Evolutionary conservation across 2,797 vertebrate species (phyloP), one percentile per base, ranked within the genome.

Genomic region (Mallotus villosus): DNA sequence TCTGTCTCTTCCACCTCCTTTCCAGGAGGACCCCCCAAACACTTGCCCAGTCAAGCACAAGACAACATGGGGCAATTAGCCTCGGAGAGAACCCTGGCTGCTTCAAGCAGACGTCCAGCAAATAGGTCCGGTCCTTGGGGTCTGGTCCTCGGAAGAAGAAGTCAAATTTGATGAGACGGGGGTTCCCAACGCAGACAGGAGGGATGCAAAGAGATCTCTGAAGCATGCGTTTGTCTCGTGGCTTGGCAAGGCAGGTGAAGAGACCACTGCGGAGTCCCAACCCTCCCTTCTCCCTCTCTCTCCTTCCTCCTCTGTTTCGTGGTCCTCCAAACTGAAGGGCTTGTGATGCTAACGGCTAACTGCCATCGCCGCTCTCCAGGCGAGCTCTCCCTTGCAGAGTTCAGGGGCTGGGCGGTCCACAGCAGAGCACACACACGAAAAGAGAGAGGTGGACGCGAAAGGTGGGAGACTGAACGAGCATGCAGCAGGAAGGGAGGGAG

Each of bases 271-370:
- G 74, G 67, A 63, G 76, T 71, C 77, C 80, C 69, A 77, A 14
- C n/a, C 61, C 63, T 67, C 11, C 12, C 27, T 63, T 72, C 62
- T 71, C 67, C 73, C 71, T 21, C 27, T 63, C 62, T 16, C 63
- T 65, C 70, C 72, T 14, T 7, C 59, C 70, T 7, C 59, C 70
- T 76, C 34, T 41, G 53, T 37, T 68, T 34, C 59, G 17, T 71
- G 66, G 69, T 17, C n/a, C 51, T 58, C 53, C 63, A 59, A 51
- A 55, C 37, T 62, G 37, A 69, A 70, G 63, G 49, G 49, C 67
- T 82, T 87, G 87, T 90, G 82, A 86, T 87, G 84, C 87, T 90
- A 90, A 84, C 71, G 69, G 84, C 84, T 88, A 86, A 79, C 29
- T 5, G 78, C 71, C 69, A 84, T 74, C 19, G 29, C 70, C 59